Conservation (phyloP, 2,113 vertebrate species). For the Anolis sagrei region DNA sequence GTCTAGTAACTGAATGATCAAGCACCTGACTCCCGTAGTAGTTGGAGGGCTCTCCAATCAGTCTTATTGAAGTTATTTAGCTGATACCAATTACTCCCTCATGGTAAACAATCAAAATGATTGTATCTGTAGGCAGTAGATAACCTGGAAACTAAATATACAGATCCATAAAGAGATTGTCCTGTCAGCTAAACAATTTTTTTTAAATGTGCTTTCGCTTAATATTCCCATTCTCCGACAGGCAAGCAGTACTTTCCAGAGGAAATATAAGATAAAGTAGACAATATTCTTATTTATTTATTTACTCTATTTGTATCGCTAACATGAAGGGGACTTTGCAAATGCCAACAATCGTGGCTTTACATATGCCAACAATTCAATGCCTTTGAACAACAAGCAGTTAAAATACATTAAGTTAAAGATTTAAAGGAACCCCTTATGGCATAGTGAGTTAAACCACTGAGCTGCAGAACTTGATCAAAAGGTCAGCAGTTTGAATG, state of each 20-base stretch:
- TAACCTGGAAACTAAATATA: conserved; percentile 76
- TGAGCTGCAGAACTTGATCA: too few species aligned
- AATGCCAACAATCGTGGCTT: too few species aligned
- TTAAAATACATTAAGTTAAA: too few species aligned
- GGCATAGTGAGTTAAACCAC: too few species aligned
- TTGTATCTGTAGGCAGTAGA: conserved; percentile 76
- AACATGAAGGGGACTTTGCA: too few species aligned
- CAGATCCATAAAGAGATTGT: conserved; percentile 75
- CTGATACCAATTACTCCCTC: conserved; percentile 67
- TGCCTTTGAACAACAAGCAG: too few species aligned
- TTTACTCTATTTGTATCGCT: too few species aligned
- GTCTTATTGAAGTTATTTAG: conserved; percentile 71
- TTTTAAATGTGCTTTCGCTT: conserved; percentile 70
- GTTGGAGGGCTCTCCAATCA: conserved; percentile 69
- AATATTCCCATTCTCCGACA: conserved; percentile 50
- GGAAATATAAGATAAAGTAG: not conserved
- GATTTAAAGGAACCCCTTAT: too few species aligned
- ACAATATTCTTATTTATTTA: not conserved
- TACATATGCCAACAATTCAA: too few species aligned
- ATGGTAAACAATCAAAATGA: conserved; percentile 73
- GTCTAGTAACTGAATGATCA: conserved; percentile 39
- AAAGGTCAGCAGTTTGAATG: too few species aligned
- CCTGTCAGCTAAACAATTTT: conserved; percentile 69
- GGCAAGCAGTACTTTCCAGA: conserved; percentile 44
- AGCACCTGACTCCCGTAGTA: conserved; percentile 50